Percentiles rank a stretch among this genome's conserved stretches.
Evolutionary conservation across 2,113 vertebrate genomes (phyloP).

Genomic region (Cinclus mexicanus): DNA sequence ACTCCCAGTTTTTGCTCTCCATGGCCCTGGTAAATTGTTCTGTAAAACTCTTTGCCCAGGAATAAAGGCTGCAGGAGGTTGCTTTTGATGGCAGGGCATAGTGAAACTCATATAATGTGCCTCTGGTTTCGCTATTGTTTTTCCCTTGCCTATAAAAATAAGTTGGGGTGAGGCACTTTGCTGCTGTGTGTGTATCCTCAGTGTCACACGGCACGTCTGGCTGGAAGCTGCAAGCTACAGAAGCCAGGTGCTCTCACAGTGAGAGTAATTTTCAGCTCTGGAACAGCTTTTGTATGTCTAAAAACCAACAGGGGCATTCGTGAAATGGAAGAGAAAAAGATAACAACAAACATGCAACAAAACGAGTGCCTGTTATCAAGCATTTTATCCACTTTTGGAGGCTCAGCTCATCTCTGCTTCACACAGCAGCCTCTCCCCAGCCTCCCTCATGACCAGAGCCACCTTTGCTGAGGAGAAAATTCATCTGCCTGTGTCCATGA

Average conservation of each 20-base stretch:
- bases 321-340: not conserved
- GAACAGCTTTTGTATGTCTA: not conserved
- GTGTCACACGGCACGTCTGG: rapidly evolving
- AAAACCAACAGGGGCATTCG: not conserved
- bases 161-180: not conserved
- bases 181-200: not conserved
- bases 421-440: not conserved
- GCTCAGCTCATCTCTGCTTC: not conserved
- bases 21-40: not conserved
- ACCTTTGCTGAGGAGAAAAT: rapidly evolving
- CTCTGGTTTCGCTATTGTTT: not conserved
- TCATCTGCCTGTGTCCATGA: rapidly evolving
- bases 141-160: not conserved
- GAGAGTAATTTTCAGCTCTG: not conserved
- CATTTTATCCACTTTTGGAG: rapidly evolving
- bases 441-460: rapidly evolving
- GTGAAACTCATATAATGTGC: not conserved
- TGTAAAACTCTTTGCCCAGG: not conserved
- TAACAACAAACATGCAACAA: not conserved
- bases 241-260: not conserved
- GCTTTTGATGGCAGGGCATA: not conserved
- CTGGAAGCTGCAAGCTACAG: not conserved
- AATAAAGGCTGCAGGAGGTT: not conserved
- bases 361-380: not conserved
- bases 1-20: not conserved